These are phyloP conservation scores for Zaprionus camerounensis DNA, from an alignment of 1,140 invertebrate genomes.

Conservation along the genomic window DNA sequence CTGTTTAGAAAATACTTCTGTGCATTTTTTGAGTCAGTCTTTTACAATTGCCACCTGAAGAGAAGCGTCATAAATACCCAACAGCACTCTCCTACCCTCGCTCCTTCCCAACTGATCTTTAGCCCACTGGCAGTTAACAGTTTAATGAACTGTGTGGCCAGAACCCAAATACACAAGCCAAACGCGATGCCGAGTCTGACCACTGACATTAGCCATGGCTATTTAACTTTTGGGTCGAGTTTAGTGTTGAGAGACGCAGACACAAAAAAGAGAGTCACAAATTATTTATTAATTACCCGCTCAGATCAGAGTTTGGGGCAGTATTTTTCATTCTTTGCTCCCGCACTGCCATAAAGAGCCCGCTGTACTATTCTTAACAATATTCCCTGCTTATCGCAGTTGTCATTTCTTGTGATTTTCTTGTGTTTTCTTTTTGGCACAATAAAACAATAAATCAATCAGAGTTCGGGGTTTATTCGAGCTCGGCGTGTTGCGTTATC, in stretches of 20 bases:
- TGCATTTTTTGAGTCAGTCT: constrained; percentile 6
- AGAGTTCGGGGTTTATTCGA: constrained; percentile 51
- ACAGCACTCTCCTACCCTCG: neutral
- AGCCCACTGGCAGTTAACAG: constrained; percentile 35
- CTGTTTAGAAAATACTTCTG: constrained; percentile 17
- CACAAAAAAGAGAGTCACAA: constrained; percentile 64
- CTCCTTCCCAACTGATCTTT: constrained; percentile 1
- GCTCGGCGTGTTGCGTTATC: constrained; percentile 50
- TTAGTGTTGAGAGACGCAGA: constrained; percentile 34
- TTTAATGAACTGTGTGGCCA: constrained; percentile 68
- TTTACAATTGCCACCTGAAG: constrained; percentile 35
- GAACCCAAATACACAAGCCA: neutral
- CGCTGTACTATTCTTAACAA: constrained; percentile 25
- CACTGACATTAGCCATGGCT: constrained; percentile 65
- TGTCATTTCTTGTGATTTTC: constrained; percentile 59
- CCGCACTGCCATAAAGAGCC: constrained; percentile 27
- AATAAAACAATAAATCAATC: constrained; percentile 82
- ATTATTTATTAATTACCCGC: constrained; percentile 78
- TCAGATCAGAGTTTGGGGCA: constrained; percentile 9
- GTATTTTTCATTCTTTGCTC: constrained; percentile 5
- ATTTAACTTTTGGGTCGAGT: constrained; percentile 60
- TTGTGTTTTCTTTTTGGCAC: constrained; percentile 50
- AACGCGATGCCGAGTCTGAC: neutral
- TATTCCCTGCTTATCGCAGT: constrained; percentile 65
- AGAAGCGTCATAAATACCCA: constrained; percentile 59